Evolutionary conservation across 2,888 invertebrate species (phyloP).

Genomic region (Polydrusus pterygomalis): DNA sequence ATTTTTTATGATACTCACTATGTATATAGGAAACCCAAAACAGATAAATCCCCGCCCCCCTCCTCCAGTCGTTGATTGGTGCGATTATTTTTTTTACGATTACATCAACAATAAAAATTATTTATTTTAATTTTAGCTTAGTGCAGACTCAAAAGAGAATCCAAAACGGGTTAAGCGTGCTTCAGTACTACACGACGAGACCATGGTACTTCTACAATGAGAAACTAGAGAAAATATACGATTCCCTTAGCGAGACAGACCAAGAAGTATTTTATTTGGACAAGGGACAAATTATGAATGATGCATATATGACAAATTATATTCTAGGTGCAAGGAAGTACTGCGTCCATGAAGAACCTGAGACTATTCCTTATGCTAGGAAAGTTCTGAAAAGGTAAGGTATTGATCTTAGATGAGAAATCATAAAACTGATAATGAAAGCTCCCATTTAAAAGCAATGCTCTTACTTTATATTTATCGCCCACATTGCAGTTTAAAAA

Average conservation of each 20-base stretch:
- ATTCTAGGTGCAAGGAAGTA: slow-evolving; percentile 89
- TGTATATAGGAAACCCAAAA: too few species aligned
- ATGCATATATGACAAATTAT: slow-evolving; percentile 80
- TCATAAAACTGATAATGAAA: too few species aligned
- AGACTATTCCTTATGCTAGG: slow-evolving; percentile 83
- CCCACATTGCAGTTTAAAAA: too few species aligned
- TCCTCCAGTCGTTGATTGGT: too few species aligned
- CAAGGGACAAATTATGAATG: slow-evolving; percentile 76
- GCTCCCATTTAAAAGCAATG: too few species aligned
- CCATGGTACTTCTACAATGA: slow-evolving; percentile 86
- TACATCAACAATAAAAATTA: too few species aligned
- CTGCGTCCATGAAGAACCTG: slow-evolving; percentile 88
- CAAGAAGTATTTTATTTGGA: slow-evolving; percentile 77
- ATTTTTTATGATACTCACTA: too few species aligned
- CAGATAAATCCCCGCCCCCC: too few species aligned
- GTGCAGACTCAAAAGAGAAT: slow-evolving; percentile 79
- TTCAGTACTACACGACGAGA: slow-evolving; percentile 88
- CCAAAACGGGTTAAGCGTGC: slow-evolving; percentile 77
- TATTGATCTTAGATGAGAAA: slow-evolving; percentile 24
- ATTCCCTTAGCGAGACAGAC: slow-evolving; percentile 75
- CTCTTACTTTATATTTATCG: too few species aligned
- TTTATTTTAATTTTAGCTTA: slow-evolving; percentile 72
- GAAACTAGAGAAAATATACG: slow-evolving; percentile 75
- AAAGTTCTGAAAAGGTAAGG: slow-evolving; percentile 76
- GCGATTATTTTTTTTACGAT: too few species aligned